Percentiles rank a stretch among this genome's conserved stretches.
phyloP scores from a whole-genome alignment of 2,797 vertebrate species.

The Alca torda region DNA sequence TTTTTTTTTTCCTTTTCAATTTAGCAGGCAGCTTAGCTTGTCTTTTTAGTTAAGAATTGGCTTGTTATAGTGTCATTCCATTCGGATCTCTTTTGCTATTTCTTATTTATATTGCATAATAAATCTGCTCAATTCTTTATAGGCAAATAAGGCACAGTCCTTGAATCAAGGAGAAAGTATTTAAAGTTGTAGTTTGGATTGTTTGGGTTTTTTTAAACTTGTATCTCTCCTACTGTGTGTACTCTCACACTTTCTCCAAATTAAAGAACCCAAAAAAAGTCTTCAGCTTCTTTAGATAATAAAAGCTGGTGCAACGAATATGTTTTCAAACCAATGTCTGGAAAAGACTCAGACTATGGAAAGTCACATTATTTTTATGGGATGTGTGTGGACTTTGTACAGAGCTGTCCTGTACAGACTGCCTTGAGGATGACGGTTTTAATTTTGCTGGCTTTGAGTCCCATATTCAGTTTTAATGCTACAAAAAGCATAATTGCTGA shows the following conservation, averaged over 20 bases:
- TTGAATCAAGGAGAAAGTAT: slow-evolving; percentile 58
- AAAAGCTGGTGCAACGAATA: neutral
- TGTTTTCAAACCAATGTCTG: neutral
- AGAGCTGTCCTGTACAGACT: neutral
- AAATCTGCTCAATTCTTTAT: neutral
- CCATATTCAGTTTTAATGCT: neutral
- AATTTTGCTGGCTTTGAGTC: neutral
- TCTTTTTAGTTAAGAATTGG: slow-evolving; percentile 73
- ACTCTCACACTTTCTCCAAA: neutral
- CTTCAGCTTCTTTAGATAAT: neutral
- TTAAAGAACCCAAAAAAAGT: neutral
- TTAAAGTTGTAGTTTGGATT: neutral
- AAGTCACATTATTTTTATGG: neutral
- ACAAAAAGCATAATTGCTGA: neutral
- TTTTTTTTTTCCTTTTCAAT: slow-evolving; percentile 63
- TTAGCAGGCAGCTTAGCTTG: slow-evolving; percentile 69
- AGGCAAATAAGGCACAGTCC: slow-evolving; percentile 15
- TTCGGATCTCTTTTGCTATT: slow-evolving; percentile 9
- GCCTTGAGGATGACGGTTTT: neutral
- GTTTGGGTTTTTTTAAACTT: neutral
- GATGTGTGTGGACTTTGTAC: neutral
- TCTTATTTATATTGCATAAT: slow-evolving; percentile 56
- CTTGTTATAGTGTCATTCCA: slow-evolving; percentile 51
- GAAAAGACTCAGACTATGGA: neutral
- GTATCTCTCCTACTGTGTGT: neutral